Conservation (phyloP, 2,113 vertebrate genomes). For the Callorhinus ursinus region DNA sequence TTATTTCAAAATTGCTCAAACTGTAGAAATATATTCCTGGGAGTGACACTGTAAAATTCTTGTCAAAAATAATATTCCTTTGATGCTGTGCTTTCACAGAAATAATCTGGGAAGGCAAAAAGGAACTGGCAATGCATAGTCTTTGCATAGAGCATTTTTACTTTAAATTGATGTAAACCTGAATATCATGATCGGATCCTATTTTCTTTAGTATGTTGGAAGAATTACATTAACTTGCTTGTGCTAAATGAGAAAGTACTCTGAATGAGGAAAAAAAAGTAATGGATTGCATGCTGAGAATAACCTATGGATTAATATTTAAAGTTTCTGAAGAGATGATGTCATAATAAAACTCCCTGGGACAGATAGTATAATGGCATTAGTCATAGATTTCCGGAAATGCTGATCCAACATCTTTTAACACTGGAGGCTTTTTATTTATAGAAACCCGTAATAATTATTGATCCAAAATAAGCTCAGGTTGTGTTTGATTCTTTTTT, state of each 20-base stretch:
- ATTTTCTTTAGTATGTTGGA: constrained; percentile 54
- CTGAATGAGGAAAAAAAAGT: constrained; percentile 50
- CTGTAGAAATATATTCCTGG: constrained; percentile 49
- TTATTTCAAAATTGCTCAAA: constrained; percentile 55
- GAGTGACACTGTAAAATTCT: constrained; percentile 38
- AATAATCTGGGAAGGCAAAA: constrained; percentile 48
- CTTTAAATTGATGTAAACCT: constrained; percentile 36
- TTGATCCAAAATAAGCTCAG: constrained; percentile 70
- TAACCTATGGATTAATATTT: constrained; percentile 76
- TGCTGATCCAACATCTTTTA: constrained; percentile 68
- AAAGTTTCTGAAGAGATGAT: constrained; percentile 75
- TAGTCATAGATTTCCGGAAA: constrained; percentile 73
- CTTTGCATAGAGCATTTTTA: constrained; percentile 48
- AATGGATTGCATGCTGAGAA: constrained; percentile 67
- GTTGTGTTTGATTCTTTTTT: constrained; percentile 48
- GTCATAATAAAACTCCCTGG: constrained; percentile 62
- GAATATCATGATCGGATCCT: constrained; percentile 29
- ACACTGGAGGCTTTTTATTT: constrained; percentile 68
- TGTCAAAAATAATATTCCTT: constrained; percentile 54
- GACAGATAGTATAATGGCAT: constrained; percentile 68
- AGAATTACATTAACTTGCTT: constrained; percentile 55
- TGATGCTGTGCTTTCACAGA: constrained; percentile 27
- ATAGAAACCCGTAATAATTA: constrained; percentile 72
- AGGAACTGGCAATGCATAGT: background rate
- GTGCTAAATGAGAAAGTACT: constrained; percentile 45